Evolutionary conservation across 2,888 invertebrate species (phyloP), one percentile per base, ranked within the genome.

Genomic region (Hoplodrina ambigua): DNA sequence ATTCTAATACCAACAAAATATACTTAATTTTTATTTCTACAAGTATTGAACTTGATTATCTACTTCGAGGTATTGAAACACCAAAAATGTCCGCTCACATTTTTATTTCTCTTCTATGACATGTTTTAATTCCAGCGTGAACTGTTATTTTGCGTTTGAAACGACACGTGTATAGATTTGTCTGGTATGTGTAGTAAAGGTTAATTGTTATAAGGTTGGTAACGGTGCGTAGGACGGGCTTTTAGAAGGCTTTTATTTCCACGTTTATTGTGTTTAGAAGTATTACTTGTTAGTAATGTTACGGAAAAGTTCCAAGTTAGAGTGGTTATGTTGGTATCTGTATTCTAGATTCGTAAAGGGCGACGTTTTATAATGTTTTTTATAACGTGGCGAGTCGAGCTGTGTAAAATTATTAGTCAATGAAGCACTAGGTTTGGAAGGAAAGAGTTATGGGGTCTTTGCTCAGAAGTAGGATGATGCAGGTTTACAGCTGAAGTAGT

Each of bases 201-300:
- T 63, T 80, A 80, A 80, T 80, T 78, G 55, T 63, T 59, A 49
- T 41, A 50, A 33, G 37, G 67, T 44, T 10, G 10, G 67, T 60
- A 25, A 80, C 30, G n/a, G 52, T 49, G 69, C 62, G 81, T 75
- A 60, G 70, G 64, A 30, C 13, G 66, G 50, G 70, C 62, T 80
- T 80, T 78, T 60, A 62, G 30, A 69, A 80, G 53, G 62, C 53
- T 62, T 75, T 69, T 41, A 60, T 66, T 69, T 55, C 6, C 33
- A 44, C 20, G 41, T 75, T 70, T 49, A 55, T 68, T 60, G 20
- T 55, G 52, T 62, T n/a, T 53, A 53, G 25, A 33, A 8, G 33
- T 65, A 46, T 59, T 33, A 49, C 33, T 30, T 20, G 37, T 52
- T 50, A 53, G 25, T 57, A 61, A 77, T 56, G 41, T 8, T 30